Base-by-base conservation (phyloP, 1,140 invertebrate species). In the Drosophila athabasca region DNA sequence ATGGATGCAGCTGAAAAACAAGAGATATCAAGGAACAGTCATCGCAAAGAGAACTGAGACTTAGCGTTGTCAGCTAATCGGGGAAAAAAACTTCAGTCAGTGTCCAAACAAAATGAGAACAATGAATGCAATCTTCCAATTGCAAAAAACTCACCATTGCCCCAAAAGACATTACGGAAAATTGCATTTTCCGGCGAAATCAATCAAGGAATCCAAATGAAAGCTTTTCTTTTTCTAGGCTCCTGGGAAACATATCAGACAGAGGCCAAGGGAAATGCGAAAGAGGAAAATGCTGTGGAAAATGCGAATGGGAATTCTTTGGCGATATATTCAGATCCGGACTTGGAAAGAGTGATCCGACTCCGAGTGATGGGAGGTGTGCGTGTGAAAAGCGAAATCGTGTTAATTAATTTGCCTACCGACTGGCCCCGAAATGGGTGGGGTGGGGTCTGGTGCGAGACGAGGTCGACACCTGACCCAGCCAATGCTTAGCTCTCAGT, bases 351-450 rank as follows among this genome's bases (percentile, higher is more conserved):
- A 31, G 2, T n/a, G n/a, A 8, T 26, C 8, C 9, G 5, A 19
- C 29, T 11, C 13, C 9, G n/a, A 17, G 24, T 9, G 19, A 13
- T 17, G 46, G 15, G 7, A 19, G 24, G 9, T 48, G 35, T 69
- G 66, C 64, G 66, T 69, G 66, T 68, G 51, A 68, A 62, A 76
- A 75, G 61, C 58, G 15, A 78, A 83, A 77, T 71, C 59, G 70
- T 85, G 72, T 83, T 83, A 83, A 83, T 83, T 83, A 83, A 83
- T 79, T 83, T 84, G 62, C 67, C 57, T 39, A 29, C 22, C 45
- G 43, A 51, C 31, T 26, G 69, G 15, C 43, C 15, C 5, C 22
- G 68, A 17, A 51, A 44, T 35, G 31, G 26, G 43, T 13, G n/a
- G 7, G 35, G 6, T 6, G 8, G 17, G 2, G 15, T 19, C 17